Conservation (phyloP, 2,113 vertebrate species). For the Mastomys coucha region DNA sequence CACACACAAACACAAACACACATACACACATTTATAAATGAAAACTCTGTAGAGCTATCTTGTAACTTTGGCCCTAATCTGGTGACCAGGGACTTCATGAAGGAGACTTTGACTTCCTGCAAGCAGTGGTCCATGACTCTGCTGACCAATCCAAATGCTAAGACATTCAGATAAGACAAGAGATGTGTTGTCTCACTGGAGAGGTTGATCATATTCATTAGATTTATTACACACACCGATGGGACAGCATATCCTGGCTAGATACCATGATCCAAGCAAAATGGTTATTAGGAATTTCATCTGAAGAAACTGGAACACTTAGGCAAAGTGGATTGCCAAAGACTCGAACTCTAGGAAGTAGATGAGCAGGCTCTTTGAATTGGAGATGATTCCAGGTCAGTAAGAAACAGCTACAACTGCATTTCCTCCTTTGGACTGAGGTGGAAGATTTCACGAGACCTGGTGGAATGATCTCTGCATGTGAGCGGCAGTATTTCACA, state of each 20-base stretch:
- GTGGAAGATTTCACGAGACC: not conserved
- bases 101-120: not conserved
- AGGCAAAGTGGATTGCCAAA: not conserved
- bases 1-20: not conserved
- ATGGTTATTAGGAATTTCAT: not conserved
- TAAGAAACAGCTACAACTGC: constrained; percentile 9
- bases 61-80: not conserved
- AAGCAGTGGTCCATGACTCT: not conserved
- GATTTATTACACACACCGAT: not conserved
- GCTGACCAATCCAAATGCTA: not conserved
- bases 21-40: not conserved
- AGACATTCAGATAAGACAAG: not conserved
- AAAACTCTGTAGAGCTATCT: not conserved
- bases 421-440: not conserved
- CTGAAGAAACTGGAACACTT: not conserved
- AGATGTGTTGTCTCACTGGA: not conserved
- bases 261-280: not conserved
- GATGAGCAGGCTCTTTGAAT: not conserved
- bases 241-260: not conserved
- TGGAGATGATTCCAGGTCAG: constrained; percentile 5
- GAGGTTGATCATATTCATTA: not conserved
- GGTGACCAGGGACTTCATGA: not conserved
- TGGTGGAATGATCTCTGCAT: constrained; percentile 46
- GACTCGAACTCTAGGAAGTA: not conserved
- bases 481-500: constrained; percentile 61